phyloP scores from a whole-genome alignment of 2,113 vertebrate genomes.

The Rousettus leschenaultii region DNA sequence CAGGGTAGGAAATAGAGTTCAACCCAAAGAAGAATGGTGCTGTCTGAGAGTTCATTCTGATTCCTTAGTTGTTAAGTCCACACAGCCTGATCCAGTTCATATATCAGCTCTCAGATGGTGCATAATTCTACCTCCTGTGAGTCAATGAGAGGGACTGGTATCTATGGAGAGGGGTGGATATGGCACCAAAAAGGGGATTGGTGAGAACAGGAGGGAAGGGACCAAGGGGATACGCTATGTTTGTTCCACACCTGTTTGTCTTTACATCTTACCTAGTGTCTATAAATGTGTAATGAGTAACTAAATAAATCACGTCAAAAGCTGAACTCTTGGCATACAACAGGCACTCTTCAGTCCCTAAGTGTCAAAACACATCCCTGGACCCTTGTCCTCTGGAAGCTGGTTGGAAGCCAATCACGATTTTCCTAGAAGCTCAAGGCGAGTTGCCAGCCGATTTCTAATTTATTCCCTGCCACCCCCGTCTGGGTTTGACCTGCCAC shows the following conservation, averaged over 20 bases:
- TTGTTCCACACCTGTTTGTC: background rate
- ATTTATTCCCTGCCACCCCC: background rate
- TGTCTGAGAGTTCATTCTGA: background rate
- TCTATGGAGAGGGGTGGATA: background rate
- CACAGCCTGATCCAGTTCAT: background rate
- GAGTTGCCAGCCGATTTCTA: background rate
- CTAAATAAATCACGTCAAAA: slow-evolving; percentile 47
- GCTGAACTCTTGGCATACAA: slow-evolving; percentile 14
- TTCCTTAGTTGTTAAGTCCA: background rate
- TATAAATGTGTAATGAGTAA: slow-evolving; percentile 61
- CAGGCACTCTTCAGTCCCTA: background rate
- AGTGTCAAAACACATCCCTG: slow-evolving; percentile 43
- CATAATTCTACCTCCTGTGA: background rate
- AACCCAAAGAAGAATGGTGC: background rate
- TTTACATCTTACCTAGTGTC: background rate
- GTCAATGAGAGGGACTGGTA: background rate
- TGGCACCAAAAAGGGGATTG: background rate
- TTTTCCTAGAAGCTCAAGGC: slow-evolving; percentile 47
- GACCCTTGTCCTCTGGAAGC: slow-evolving; percentile 27
- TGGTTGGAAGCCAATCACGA: background rate
- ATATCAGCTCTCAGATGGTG: background rate
- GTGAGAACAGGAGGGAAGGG: background rate
- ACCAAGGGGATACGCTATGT: background rate
- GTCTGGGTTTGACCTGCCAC: background rate
- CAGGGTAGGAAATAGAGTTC: background rate